Percentiles rank a stretch among this genome's conserved stretches.
Evolutionary conservation across 2,113 vertebrate genomes (phyloP).

Genomic region (Mesitornis unicolor): DNA sequence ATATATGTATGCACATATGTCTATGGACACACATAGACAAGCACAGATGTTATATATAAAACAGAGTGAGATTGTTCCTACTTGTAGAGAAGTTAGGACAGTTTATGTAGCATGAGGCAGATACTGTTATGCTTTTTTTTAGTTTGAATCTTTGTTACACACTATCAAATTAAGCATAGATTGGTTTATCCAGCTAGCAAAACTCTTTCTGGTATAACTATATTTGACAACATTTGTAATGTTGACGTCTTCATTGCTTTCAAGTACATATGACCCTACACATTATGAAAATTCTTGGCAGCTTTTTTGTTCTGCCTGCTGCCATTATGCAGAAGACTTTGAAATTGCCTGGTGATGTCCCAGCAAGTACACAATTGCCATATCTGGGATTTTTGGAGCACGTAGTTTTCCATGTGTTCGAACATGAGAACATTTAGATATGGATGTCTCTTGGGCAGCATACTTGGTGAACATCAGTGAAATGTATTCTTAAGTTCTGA

Average conservation of each 20-base stretch:
- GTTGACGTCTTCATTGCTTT: neutral
- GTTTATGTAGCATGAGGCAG: neutral
- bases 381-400: neutral
- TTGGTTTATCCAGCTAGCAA: neutral
- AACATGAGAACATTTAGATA: neutral
- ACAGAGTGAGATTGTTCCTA: neutral
- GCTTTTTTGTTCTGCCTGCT: neutral
- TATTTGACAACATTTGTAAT: neutral
- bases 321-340: neutral
- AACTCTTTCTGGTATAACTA: neutral
- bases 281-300: neutral
- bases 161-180: neutral
- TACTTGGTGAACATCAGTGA: neutral
- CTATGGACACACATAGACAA: neutral
- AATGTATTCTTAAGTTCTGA: neutral
- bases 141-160: neutral
- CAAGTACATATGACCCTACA: neutral
- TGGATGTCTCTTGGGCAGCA: neutral
- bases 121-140: neutral
- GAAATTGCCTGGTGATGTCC: neutral
- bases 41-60: neutral
- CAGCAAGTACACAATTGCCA: fast-evolving
- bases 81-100: neutral
- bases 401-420: neutral
- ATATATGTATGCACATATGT: too few species aligned